A percentile compares a stretch with the other conserved stretches of the same genome.
Conservation (phyloP, 2,797 vertebrate species). For the Gallirallus australis region DNA sequence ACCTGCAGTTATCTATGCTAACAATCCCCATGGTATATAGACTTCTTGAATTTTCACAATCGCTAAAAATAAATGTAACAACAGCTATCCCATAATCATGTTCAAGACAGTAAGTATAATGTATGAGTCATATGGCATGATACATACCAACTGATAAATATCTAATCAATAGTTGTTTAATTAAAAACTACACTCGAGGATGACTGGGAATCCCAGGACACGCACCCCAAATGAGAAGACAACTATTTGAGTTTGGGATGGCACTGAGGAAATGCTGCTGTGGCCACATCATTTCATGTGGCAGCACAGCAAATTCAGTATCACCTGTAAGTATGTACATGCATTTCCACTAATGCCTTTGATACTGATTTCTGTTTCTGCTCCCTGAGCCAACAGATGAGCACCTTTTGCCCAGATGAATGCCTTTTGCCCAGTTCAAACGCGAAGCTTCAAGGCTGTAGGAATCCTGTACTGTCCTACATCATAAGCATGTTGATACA, state of each 20-base stretch:
- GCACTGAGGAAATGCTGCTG: background rate
- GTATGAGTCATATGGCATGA: background rate
- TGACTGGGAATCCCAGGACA: background rate
- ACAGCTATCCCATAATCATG: background rate
- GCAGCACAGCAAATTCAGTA: background rate
- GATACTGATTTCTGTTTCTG: background rate
- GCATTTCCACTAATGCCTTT: background rate
- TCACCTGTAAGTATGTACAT: background rate
- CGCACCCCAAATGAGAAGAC: background rate
- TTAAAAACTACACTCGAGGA: background rate
- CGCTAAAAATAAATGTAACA: background rate
- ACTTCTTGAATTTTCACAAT: background rate
- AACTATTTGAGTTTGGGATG: background rate
- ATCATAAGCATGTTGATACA: background rate
- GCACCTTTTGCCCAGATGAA: background rate
- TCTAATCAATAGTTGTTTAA: background rate
- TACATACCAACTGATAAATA: background rate
- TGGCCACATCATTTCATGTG: background rate
- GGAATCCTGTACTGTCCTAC: background rate
- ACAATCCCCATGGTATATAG: background rate
- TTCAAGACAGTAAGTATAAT: background rate
- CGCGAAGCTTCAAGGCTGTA: background rate
- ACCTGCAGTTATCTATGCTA: background rate
- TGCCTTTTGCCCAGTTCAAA: background rate
- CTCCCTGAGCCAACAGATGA: background rate